A percentile compares a stretch with the other conserved stretches of the same genome.
These are phyloP conservation scores for Nemapogon koenigi DNA, from an alignment of 2,888 invertebrate genomes.

Conservation along the genomic window DNA sequence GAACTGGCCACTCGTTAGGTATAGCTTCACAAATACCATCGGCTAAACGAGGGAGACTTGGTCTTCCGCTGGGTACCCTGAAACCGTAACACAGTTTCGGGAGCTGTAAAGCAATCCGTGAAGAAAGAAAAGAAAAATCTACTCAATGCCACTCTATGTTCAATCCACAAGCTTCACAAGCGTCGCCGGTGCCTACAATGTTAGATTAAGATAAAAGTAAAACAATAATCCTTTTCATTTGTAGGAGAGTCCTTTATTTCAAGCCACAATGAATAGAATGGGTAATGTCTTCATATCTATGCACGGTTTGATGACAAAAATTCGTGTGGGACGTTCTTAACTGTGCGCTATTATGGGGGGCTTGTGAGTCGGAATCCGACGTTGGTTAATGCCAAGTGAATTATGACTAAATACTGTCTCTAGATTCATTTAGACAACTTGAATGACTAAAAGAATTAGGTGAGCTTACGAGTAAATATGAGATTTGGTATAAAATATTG, in stretches of 20 bases:
- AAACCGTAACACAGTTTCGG: not conserved
- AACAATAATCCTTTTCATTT: slow-evolving; percentile 64
- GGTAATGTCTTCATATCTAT: slow-evolving; percentile 38
- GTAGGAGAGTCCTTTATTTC: slow-evolving; percentile 47
- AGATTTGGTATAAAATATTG: too few species aligned
- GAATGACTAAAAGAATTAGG: too few species aligned
- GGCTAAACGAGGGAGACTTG: too few species aligned
- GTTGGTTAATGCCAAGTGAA: not conserved
- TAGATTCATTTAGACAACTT: too few species aligned
- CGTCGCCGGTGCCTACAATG: slow-evolving; percentile 28
- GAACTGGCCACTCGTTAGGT: too few species aligned
- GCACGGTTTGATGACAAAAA: slow-evolving; percentile 25
- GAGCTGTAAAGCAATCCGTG: not conserved
- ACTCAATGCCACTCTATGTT: slow-evolving; percentile 20
- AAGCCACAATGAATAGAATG: slow-evolving; percentile 38
- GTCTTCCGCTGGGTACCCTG: too few species aligned
- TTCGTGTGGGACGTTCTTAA: slow-evolving; percentile 41
- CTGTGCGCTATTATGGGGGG: slow-evolving; percentile 11
- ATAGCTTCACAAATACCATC: too few species aligned
- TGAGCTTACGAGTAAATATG: too few species aligned
- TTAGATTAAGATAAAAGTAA: slow-evolving; percentile 62
- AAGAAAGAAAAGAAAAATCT: slow-evolving; percentile 18
- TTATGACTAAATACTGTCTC: too few species aligned
- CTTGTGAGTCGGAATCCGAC: not conserved
- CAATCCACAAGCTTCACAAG: slow-evolving; percentile 31